These are phyloP conservation scores for Thamnophis sirtalis DNA, from an alignment of 2,113 vertebrate genomes.

Conservation along the genomic window DNA sequence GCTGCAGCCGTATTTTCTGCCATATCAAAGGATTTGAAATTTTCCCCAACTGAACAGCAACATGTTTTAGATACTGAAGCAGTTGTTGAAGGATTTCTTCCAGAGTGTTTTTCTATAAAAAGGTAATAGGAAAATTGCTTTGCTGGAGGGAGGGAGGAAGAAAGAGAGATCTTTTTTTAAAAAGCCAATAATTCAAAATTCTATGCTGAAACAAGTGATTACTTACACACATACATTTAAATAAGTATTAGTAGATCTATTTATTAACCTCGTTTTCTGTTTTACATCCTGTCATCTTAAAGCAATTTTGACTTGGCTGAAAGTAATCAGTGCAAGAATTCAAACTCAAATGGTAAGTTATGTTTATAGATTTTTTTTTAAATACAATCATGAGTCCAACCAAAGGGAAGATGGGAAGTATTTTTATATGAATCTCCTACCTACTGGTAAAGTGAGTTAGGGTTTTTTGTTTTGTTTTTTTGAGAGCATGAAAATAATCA, in stretches of 20 bases:
- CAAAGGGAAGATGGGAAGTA: not conserved
- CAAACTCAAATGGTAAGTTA: conserved; percentile 56
- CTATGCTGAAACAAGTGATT: not conserved
- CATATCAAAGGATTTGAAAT: not conserved
- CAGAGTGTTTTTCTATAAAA: conserved; percentile 2
- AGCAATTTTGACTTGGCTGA: conserved; percentile 53
- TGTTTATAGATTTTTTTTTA: not conserved
- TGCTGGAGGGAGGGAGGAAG: not conserved
- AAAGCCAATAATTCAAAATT: not conserved
- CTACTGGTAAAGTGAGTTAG: not conserved
- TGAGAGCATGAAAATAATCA: not conserved
- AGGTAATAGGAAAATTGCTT: conserved; percentile 36
- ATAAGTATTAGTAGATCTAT: not conserved
- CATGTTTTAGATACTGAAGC: not conserved
- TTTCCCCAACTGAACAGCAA: conserved; percentile 23
- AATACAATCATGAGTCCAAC: not conserved
- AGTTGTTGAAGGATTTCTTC: not conserved
- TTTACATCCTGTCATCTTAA: conserved; percentile 18
- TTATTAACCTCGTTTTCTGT: not conserved
- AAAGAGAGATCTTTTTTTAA: not conserved
- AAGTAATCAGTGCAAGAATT: conserved; percentile 31
- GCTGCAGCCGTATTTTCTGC: not conserved
- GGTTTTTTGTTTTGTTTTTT: not conserved
- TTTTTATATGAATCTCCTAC: not conserved
- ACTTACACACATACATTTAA: not conserved